Evolutionary conservation across 1,140 invertebrate species (phyloP), one percentile per base, ranked within the genome.

Genomic region (Drosophila santomea): DNA sequence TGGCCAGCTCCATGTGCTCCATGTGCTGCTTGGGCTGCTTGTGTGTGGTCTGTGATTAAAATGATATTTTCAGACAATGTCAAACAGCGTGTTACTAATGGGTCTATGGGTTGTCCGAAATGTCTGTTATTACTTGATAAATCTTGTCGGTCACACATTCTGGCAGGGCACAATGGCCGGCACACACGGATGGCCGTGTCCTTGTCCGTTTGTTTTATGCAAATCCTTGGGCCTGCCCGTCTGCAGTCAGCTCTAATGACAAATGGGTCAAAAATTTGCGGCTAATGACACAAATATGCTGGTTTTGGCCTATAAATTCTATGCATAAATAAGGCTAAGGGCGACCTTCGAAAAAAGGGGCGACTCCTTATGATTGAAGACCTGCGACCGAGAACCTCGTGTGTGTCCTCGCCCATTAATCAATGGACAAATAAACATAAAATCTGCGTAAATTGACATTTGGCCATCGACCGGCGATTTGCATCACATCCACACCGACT

Each of bases 101-200:
- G 84, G 83, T 89, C 84, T 88, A 84, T 88, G 83, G 83, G 83
- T 88, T 88, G 83, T 88, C 83, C 84, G 80, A 88, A 88, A 88
- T 83, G 83, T 88, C 84, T 88, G 83, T 89, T 88, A 88, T 88
- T 88, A 89, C 83, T 88, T 88, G 83, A 88, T 88, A 88, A 88
- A 88, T 88, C 83, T 88, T 88, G 83, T 89, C 84, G 84, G 80
- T 83, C 84, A 88, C 83, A 89, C 84, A 83, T 82, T 81, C 78
- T 78, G 80, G 83, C 58, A 81, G 32, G 47, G 48, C 63, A 69
- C 63, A 69, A 69, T 69, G 74, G 36, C 60, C 43, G 66, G 44
- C 59, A 64, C 23, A 62, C 55, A 68, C 28, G 32, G 48, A 32
- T 32, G 32, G 32, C 32, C 32, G 32, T 32, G 32, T 32, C 61